A percentile compares a stretch with the other conserved stretches of the same genome.
Conservation (phyloP, 2,113 vertebrate genomes). For the Balaeniceps rex region DNA sequence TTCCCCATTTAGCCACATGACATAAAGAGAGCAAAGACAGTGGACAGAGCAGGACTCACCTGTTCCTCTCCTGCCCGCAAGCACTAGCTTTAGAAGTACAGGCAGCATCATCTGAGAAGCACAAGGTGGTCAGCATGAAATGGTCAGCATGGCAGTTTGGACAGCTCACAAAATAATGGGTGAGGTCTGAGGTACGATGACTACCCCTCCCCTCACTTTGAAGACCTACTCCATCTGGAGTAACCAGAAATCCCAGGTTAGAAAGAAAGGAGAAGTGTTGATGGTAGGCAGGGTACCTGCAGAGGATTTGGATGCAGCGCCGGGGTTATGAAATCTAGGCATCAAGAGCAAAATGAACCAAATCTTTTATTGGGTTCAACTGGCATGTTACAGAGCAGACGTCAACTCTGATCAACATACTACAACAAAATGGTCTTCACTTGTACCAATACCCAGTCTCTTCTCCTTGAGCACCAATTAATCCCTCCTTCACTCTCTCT, state of each 20-base stretch:
- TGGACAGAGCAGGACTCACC: neutral
- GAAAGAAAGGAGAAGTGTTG: neutral
- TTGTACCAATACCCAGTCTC: neutral
- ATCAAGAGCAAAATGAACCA: neutral
- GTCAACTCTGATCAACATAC: neutral
- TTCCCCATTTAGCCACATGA: neutral
- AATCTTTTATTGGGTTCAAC: neutral
- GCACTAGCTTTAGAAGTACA: neutral
- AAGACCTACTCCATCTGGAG: neutral
- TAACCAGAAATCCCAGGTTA: neutral
- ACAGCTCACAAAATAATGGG: neutral
- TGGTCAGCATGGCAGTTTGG: neutral
- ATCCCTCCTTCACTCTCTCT: neutral
- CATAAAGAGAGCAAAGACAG: neutral
- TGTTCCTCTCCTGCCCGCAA: neutral
- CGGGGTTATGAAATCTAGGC: neutral
- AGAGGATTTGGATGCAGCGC: neutral
- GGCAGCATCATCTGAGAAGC: neutral
- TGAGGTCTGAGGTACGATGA: neutral
- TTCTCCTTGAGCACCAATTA: neutral
- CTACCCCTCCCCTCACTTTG: neutral
- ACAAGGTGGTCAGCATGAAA: neutral
- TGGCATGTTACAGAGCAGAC: rapidly evolving
- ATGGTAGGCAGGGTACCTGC: neutral
- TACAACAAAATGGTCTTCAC: neutral